Percentiles rank a stretch among this genome's conserved stretches.
Conservation (phyloP, 37 sponge, comb jelly and placozoan genomes). For the Eunapius fragilis region DNA sequence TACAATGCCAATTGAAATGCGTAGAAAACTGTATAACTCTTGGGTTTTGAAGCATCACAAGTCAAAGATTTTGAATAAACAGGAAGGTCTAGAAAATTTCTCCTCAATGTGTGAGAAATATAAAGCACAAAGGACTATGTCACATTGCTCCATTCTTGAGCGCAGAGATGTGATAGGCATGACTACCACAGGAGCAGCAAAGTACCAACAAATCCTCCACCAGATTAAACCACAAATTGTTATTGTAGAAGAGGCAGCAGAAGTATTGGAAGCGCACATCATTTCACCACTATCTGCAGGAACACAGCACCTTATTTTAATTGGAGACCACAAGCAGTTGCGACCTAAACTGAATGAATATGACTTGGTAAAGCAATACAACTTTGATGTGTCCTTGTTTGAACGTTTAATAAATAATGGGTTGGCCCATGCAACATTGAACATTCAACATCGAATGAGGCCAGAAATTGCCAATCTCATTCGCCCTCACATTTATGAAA, state of each 20-base stretch:
- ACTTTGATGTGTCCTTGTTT: conserved; percentile 84
- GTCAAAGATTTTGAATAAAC: neutral
- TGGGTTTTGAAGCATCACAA: neutral
- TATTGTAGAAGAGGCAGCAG: conserved; percentile 91
- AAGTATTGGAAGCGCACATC: conserved; percentile 85
- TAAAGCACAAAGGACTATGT: neutral
- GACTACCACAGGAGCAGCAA: conserved; percentile 90
- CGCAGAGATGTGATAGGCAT: conserved; percentile 68
- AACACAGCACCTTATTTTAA: conserved; percentile 81
- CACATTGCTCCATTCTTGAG: neutral
- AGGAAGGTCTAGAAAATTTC: neutral
- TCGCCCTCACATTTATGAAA: conserved; percentile 68
- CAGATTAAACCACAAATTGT: conserved; percentile 74
- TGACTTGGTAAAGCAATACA: conserved; percentile 56
- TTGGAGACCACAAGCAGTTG: conserved; percentile 94
- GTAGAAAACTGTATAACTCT: neutral
- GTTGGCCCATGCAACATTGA: conserved; percentile 62
- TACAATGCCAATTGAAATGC: neutral
- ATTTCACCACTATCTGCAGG: conserved; percentile 62
- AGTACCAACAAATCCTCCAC: conserved; percentile 61
- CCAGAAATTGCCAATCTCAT: conserved; percentile 81
- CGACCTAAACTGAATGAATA: conserved; percentile 78
- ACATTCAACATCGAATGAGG: conserved; percentile 86
- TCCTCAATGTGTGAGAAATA: neutral
- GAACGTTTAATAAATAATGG: conserved; percentile 69